These are phyloP conservation scores for Calliopsis andreniformis DNA, from an alignment of 1,140 invertebrate species.

Conservation along the genomic window DNA sequence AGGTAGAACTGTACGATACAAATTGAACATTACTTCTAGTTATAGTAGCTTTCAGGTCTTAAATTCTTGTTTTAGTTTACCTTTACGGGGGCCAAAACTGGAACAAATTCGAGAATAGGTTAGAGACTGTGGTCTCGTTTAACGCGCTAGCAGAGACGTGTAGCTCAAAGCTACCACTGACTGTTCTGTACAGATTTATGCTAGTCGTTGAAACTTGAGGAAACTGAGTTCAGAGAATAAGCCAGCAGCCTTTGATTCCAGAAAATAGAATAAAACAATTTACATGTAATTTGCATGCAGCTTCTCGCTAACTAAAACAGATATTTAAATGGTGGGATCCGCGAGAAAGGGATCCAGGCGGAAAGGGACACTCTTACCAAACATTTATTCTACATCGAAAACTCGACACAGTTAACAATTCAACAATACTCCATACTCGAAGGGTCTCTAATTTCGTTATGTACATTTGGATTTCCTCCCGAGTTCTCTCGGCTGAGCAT, in stretches of 20 bases:
- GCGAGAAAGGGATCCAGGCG: not conserved
- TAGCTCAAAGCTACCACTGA: not conserved
- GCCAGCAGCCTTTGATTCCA: too few species aligned
- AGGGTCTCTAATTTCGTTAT: not conserved
- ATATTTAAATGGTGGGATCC: too few species aligned
- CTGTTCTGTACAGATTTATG: conserved; percentile 2
- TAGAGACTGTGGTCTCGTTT: not conserved
- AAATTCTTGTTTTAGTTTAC: too few species aligned
- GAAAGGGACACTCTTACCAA: not conserved
- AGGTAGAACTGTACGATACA: too few species aligned
- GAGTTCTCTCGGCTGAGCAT: not conserved
- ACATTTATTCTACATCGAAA: conserved; percentile 24
- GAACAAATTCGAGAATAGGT: not conserved
- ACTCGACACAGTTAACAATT: conserved; percentile 14
- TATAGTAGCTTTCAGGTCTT: too few species aligned
- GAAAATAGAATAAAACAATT: too few species aligned
- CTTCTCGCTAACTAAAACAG: too few species aligned
- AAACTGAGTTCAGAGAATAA: too few species aligned
- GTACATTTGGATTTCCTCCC: not conserved
- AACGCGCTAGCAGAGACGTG: too few species aligned
- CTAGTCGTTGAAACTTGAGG: not conserved
- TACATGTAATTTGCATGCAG: too few species aligned
- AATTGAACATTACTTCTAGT: too few species aligned
- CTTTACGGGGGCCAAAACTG: not conserved
- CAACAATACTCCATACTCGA: not conserved